Base-by-base conservation (phyloP, 2,797 vertebrate species). In the Stomatorhinus walkeri region DNA sequence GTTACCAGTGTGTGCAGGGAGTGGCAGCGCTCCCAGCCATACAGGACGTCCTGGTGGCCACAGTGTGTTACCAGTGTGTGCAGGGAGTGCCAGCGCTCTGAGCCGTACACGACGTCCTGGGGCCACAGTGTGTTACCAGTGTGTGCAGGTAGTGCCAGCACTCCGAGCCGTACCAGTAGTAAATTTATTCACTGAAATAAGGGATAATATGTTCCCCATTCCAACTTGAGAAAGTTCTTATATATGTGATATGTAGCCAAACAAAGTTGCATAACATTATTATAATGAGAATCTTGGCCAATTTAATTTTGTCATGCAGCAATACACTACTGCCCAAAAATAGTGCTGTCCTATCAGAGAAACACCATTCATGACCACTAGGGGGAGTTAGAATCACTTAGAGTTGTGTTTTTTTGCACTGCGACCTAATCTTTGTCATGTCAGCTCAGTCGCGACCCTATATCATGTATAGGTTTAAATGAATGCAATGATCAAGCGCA, bases 21-120 rank as follows among this genome's bases (percentile, higher is more conserved):
- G n/a, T 95, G 92, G 88, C 94, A 90, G 0, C 91, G 94, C 24
- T 96, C 95, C 0, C 97, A 98, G 87, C 92, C 93, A 22, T 95
- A 95, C 64, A 98, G 93, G 22, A 97, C 95, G 43, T 98, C 97
- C 97, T 98, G 93, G 0, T 89, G 72, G 28, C 43, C 14, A 91
- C 12, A 87, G 48, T 6, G 83, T 8, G 83, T 81, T n/a, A 49
- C 48, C 48, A 49, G 48, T 49, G 48, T 49, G 48, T 10, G 9
- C 48, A 10, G 48, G 48, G 48, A 2, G 8, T 9, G 48, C 48
- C 48, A 49, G 48, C 48, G 48, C 48, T 9, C 48, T 9, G 48
- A 49, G 48, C 48, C 8, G 7, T 49, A 49, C 48, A 1, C 12
- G 12, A 51, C 12, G 49, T 51, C 49, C 49, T 52, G 49, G 49